These are phyloP conservation scores for Anadara kagoshimensis DNA, from an alignment of 1,140 invertebrate species.

Conservation along the genomic window DNA sequence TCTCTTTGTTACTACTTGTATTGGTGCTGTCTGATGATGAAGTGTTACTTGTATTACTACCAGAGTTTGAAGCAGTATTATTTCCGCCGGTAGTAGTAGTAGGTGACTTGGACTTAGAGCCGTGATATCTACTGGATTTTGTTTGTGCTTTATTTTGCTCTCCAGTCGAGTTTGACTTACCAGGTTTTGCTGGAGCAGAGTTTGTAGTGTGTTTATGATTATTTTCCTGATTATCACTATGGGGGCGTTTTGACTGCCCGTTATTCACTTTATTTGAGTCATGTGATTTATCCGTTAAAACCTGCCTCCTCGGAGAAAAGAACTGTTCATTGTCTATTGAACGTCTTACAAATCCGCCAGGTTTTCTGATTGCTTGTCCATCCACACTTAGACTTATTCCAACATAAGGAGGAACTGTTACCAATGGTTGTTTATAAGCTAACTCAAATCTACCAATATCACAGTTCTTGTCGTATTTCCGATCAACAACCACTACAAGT, in stretches of 20 bases:
- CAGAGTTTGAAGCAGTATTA: background rate
- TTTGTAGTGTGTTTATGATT: slow-evolving; percentile 6
- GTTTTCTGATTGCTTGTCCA: slow-evolving; percentile 76
- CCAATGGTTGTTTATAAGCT: slow-evolving; percentile 82
- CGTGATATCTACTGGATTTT: slow-evolving; percentile 7
- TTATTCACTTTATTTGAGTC: slow-evolving; percentile 27
- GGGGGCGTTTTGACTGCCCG: slow-evolving; percentile 33
- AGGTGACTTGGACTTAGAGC: slow-evolving; percentile 8
- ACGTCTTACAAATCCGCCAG: slow-evolving; percentile 38
- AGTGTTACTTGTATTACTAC: slow-evolving; percentile 1
- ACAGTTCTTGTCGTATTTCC: slow-evolving; percentile 83
- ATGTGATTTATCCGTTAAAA: slow-evolving; percentile 28
- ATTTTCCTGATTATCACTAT: slow-evolving; percentile 41
- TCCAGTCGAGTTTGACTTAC: slow-evolving; percentile 23
- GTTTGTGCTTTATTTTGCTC: background rate
- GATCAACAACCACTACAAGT: slow-evolving; percentile 89
- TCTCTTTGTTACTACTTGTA: slow-evolving; percentile 27
- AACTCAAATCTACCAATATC: slow-evolving; percentile 91
- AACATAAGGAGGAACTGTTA: slow-evolving; percentile 88
- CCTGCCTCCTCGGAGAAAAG: slow-evolving; percentile 15
- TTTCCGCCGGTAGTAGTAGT: background rate
- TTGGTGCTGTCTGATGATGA: slow-evolving; percentile 1
- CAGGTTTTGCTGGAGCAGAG: slow-evolving; percentile 44
- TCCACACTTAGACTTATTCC: slow-evolving; percentile 85
- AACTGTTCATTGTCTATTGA: slow-evolving; percentile 13